Base-by-base conservation (phyloP, 2,797 vertebrate species). In the Lepilemur septentrionalis region DNA sequence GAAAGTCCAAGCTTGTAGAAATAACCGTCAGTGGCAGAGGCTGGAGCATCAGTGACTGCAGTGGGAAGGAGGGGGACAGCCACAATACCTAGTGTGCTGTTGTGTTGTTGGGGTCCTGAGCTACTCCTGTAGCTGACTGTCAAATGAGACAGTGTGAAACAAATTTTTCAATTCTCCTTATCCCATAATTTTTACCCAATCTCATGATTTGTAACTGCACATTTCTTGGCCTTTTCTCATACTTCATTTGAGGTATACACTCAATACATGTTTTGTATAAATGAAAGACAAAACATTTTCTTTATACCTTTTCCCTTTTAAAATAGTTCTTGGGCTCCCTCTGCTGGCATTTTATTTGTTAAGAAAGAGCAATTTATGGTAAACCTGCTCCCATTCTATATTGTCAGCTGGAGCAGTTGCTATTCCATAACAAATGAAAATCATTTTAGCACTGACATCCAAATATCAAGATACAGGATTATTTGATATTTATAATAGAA, bases 271-370 rank as follows among this genome's bases (percentile, higher is more conserved):
- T 73, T 73, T 52, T 50, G 43, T 41, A 78, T 17, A 94, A 78
- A 94, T n/a, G 63, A 86, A 82, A 22, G 18, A 38, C 22, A 90
- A 73, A 43, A 83, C 30, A 57, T 63, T 92, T 91, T 91, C 84
- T 86, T 18, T 9, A 46, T 38, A 69, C 2, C 17, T n/a, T 91
- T 79, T 72, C 23, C 50, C 46, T 87, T 86, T 32, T 81, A 50
- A 55, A 86, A 79, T 18, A 81, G 87, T 88, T 96, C 96, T 97
- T 57, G 92, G 59, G 95, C 96, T 96, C 97, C 98, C 98, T 97
- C 98, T 97, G 91, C 96, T 97, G 97, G 97, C 65, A 22, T 41
- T 59, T 59, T 73, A 75, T 73, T 55, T 92, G 50, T 75, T 76
- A n/a, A 93, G 46, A 93, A 94, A 78, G 59, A 28, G 43, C n/a